Evolutionary conservation across 1,140 invertebrate species (phyloP), one percentile per base, ranked within the genome.

Genomic region (Drosophila watanabei): DNA sequence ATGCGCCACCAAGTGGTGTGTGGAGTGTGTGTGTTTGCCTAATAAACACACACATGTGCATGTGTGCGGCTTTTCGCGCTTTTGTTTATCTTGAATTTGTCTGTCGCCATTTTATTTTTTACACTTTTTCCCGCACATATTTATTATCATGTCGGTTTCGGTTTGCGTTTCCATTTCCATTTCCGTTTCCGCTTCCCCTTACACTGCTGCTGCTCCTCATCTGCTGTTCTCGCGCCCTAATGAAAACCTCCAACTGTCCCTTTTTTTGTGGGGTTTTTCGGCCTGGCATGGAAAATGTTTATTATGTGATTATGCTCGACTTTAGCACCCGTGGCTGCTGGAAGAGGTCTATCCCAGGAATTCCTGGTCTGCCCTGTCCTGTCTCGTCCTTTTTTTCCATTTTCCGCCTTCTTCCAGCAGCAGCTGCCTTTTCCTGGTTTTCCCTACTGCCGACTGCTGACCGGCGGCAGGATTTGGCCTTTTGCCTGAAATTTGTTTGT

Each of bases 231-330:
- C 80, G 72, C 65, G 62, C 70, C 58, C 66, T 75, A 85, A 85
- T 86, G 75, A 82, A 82, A 80, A 69, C 79, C 82, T 71, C 71
- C 68, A 62, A 63, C 73, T 72, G 57, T 80, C 78, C 37, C 43
- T 79, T 60, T 56, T n/a, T 61, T 20, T 20, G 20, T 39, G 35
- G 20, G 35, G 20, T 45, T 41, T 35, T 35, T 51, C 46, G 46
- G 33, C 35, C 30, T 69, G 45, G 64, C 64, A 70, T 72, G 77
- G 45, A 71, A 79, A 79, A 79, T 90, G 77, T 90, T 90, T 90
- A 90, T 90, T 90, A 90, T 90, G 86, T 91, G 86, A 90, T 90
- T 90, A 90, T 90, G 87, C 82, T 66, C 68, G 66, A 89, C 70
- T 89, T 90, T 76, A 89, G 78, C 77, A 71, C 65, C 75, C 61